These are phyloP conservation scores for Folsomia manolachei DNA, from an alignment of 2,888 invertebrate genomes.

Conservation along the genomic window DNA sequence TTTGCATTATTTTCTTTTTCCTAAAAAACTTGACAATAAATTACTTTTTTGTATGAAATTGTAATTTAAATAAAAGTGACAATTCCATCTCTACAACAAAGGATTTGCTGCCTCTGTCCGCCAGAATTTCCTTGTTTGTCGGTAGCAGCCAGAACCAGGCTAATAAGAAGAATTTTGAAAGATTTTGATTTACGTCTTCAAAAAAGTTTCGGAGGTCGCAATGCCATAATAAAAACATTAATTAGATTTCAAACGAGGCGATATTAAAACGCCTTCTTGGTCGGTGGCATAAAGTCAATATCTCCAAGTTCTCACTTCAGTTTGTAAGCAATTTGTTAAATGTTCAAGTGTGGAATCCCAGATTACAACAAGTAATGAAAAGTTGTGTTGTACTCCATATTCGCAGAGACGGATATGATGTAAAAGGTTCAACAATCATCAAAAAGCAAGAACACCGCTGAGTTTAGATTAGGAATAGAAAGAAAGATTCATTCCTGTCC, in stretches of 20 bases:
- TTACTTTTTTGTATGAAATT: background rate
- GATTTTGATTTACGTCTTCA: no score
- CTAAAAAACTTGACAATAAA: background rate
- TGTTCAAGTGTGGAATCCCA: background rate
- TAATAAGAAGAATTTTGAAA: no score
- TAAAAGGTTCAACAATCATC: background rate
- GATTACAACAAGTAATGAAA: background rate
- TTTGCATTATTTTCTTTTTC: no score
- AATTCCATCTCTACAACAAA: no score
- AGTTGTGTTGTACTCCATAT: background rate
- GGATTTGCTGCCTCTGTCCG: background rate
- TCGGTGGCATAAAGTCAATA: background rate
- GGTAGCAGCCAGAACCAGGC: no score
- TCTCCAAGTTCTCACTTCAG: background rate
- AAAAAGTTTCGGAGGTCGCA: background rate
- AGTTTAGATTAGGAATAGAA: background rate
- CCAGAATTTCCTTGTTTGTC: background rate
- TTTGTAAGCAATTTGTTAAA: background rate
- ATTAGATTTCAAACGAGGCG: conserved; percentile 4
- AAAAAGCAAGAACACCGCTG: background rate
- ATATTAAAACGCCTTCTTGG: background rate
- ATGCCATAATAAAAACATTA: background rate
- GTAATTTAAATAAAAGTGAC: background rate
- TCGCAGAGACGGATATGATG: background rate
- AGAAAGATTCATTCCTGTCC: background rate